These are phyloP conservation scores for Sycophila sp. DNA, from an alignment of 1,140 invertebrate species.

Conservation along the genomic window DNA sequence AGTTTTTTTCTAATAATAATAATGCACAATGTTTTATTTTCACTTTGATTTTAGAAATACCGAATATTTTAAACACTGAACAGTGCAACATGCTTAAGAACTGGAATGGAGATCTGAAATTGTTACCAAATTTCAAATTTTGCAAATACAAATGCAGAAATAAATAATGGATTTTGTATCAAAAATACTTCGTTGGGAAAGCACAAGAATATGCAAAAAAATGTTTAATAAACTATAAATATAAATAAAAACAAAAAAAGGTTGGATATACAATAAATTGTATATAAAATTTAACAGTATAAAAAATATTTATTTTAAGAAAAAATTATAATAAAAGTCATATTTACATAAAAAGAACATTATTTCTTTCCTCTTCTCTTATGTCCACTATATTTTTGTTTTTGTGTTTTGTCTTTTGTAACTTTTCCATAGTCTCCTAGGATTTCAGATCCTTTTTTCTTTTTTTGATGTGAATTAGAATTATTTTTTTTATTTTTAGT, in stretches of 20 bases:
- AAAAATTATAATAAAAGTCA: neutral
- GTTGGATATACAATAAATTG: conserved; percentile 16
- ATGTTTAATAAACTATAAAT: neutral
- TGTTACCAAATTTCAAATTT: conserved; percentile 74
- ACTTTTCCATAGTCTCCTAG: conserved; percentile 49
- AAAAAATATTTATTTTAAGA: conserved; percentile 1
- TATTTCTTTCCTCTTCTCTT: conserved; percentile 14
- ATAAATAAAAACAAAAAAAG: neutral
- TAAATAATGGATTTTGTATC: neutral
- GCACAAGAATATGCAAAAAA: neutral
- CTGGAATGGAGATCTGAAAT: conserved; percentile 76
- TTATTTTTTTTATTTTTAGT: conserved; percentile 55
- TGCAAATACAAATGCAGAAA: conserved; percentile 63
- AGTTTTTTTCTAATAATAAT: conserved; percentile 20
- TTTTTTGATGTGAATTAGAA: neutral
- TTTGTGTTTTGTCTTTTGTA: conserved; percentile 35
- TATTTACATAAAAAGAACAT: neutral
- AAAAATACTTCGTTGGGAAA: neutral
- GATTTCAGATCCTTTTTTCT: conserved; percentile 42
- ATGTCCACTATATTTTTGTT: conserved; percentile 36
- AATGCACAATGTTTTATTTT: neutral
- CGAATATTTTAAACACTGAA: conserved; percentile 70
- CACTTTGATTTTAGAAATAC: conserved; percentile 67
- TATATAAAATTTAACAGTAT: neutral
- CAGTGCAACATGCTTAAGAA: conserved; percentile 71